Percentiles rank a stretch among this genome's conserved stretches.
These are phyloP conservation scores for Pelvicachromis taeniatus DNA, from an alignment of 2,113 vertebrate species.

Conservation along the genomic window DNA sequence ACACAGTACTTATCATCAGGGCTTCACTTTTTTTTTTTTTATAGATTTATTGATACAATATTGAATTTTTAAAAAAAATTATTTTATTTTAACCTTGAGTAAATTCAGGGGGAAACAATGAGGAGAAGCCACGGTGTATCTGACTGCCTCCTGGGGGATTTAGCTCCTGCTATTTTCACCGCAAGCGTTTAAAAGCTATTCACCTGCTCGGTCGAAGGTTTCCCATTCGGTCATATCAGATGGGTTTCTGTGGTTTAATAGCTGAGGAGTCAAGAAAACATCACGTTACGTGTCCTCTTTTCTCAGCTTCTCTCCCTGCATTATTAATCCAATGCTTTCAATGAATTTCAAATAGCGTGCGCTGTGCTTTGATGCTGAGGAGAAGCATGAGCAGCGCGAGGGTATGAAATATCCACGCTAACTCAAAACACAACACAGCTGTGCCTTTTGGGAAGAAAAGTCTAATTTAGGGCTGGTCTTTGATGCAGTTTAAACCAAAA, in stretches of 20 bases:
- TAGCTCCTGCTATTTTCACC: constrained; percentile 3
- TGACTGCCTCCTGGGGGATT: constrained; percentile 22
- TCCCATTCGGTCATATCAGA: constrained; percentile 43
- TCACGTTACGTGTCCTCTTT: constrained; percentile 40
- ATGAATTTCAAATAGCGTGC: constrained; percentile 65
- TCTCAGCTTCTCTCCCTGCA: constrained; percentile 51
- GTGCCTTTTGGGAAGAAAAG: constrained; percentile 13
- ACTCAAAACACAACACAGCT: constrained; percentile 18
- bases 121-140: not conserved
- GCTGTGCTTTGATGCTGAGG: constrained; percentile 63
- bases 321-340: constrained; percentile 71
- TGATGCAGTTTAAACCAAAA: constrained; percentile 11
- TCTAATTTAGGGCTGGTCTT: constrained; percentile 34
- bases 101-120: not conserved
- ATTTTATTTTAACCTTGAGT: not conserved
- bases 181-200: constrained; percentile 24
- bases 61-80: too few species aligned
- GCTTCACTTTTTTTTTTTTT: not conserved
- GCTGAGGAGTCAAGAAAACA: constrained; percentile 25
- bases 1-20: not conserved
- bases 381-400: not conserved
- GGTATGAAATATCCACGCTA: not conserved
- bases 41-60: not conserved
- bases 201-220: constrained; percentile 17
- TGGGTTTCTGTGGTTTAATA: constrained; percentile 39